A percentile compares a stretch with the other conserved stretches of the same genome.
These are phyloP conservation scores for Eurytoma californica DNA, from an alignment of 2,888 invertebrate genomes.

Conservation along the genomic window DNA sequence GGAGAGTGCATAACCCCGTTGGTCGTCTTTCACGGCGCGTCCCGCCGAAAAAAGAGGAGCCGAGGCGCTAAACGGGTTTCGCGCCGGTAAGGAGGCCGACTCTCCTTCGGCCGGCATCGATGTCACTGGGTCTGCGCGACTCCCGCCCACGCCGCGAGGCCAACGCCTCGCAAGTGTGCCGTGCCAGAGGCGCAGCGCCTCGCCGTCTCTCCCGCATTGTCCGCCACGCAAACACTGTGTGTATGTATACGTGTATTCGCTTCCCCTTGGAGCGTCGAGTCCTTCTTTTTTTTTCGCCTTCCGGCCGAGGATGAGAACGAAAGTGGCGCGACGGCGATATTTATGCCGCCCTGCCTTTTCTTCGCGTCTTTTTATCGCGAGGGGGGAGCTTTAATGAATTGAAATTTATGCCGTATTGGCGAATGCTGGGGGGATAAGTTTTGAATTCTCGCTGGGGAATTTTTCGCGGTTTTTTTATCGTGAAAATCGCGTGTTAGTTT, in stretches of 20 bases:
- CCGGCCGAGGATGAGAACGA: not conserved
- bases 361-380: too few species aligned
- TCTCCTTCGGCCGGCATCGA: slow-evolving; percentile 29
- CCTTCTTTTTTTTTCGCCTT: too few species aligned
- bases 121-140: slow-evolving; percentile 50
- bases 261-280: not conserved
- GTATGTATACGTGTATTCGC: not conserved
- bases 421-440: too few species aligned
- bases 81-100: slow-evolving; percentile 36
- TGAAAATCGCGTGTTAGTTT: too few species aligned
- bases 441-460: too few species aligned
- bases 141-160: slow-evolving; percentile 50
- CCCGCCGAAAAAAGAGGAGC: slow-evolving; percentile 44
- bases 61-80: slow-evolving; percentile 41
- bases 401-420: too few species aligned
- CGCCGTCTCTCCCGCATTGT: too few species aligned
- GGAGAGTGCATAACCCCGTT: too few species aligned
- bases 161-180: slow-evolving; percentile 65
- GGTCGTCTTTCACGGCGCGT: not conserved
- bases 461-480: too few species aligned
- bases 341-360: not conserved
- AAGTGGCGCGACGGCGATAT: not conserved
- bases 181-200: not conserved
- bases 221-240: not conserved
- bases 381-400: not conserved